These are phyloP conservation scores for Hippolais icterina DNA, from an alignment of 2,113 vertebrate genomes.

Conservation along the genomic window DNA sequence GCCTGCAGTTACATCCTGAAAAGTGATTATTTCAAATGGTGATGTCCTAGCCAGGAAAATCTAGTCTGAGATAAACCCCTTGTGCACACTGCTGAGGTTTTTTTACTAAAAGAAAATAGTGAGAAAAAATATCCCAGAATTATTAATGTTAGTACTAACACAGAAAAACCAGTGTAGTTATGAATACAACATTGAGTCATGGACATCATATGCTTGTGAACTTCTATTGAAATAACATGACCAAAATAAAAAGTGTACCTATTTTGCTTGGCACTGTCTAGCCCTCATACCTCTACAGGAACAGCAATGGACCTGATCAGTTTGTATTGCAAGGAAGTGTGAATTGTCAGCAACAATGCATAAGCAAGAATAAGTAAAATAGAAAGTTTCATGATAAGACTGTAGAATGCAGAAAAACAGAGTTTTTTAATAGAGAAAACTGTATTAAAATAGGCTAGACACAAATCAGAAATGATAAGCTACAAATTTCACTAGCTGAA, in stretches of 20 bases:
- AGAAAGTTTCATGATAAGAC: not conserved
- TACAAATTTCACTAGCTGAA: not conserved
- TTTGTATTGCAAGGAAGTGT: not conserved
- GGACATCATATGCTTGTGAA: not conserved
- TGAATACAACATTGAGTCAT: not conserved
- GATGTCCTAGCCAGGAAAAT: not conserved
- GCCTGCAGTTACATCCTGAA: not conserved
- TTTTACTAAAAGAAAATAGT: not conserved
- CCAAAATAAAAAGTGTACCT: not conserved
- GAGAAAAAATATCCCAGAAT: not conserved
- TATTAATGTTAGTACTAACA: not conserved
- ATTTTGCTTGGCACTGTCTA: not conserved
- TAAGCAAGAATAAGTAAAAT: not conserved
- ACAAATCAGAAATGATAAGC: not conserved
- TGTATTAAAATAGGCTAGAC: not conserved
- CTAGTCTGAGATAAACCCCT: not conserved
- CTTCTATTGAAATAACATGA: not conserved
- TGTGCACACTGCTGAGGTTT: not conserved
- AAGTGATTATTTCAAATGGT: not conserved
- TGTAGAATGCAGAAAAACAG: not conserved
- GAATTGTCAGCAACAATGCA: not conserved
- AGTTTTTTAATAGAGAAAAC: not conserved
- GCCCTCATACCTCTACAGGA: not conserved
- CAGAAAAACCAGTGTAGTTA: not conserved
- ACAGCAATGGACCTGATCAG: not conserved